Conservation (phyloP, 53 echinoderm and acorn worm species). For the Holothuria scabra region DNA sequence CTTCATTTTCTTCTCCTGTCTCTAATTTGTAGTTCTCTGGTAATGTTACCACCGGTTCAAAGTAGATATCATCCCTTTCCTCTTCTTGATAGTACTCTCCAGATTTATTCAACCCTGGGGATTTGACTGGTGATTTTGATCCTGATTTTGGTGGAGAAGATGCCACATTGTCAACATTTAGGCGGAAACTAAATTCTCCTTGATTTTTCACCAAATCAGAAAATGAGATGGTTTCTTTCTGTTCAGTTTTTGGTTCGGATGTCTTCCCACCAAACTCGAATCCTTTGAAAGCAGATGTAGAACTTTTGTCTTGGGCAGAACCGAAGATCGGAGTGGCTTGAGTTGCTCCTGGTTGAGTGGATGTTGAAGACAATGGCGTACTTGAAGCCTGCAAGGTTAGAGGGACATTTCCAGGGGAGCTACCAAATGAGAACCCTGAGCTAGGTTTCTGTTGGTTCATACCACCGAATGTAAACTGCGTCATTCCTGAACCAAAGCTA, state of each 20-base stretch:
- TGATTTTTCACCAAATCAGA: slow-evolving; percentile 63
- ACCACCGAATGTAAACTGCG: slow-evolving; percentile 59
- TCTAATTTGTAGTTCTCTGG: slow-evolving; percentile 71
- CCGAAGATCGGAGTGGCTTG: not conserved
- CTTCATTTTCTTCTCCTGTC: slow-evolving; percentile 91
- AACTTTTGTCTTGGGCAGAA: not conserved
- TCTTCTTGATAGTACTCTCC: slow-evolving; percentile 59
- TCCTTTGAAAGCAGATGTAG: slow-evolving; percentile 5
- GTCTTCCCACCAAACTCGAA: slow-evolving; percentile 30
- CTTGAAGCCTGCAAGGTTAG: not conserved
- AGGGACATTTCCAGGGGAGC: too few relatives aligned
- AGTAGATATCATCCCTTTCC: slow-evolving; percentile 84
- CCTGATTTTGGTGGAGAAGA: slow-evolving; percentile 47
- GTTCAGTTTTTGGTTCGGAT: not conserved
- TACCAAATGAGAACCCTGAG: too few relatives aligned
- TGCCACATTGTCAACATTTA: slow-evolving; percentile 56
- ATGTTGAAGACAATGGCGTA: not conserved
- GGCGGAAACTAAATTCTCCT: slow-evolving; percentile 62
- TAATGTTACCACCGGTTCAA: slow-evolving; percentile 84
- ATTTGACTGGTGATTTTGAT: slow-evolving; percentile 47
- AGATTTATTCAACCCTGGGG: slow-evolving; percentile 65
- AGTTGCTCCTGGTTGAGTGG: not conserved
- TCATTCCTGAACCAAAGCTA: slow-evolving; percentile 65
- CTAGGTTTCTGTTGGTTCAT: not conserved
- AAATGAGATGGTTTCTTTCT: slow-evolving; percentile 18